Evolutionary conservation across 2,113 vertebrate genomes (phyloP).

Genomic region (Colistium nudipinnis): DNA sequence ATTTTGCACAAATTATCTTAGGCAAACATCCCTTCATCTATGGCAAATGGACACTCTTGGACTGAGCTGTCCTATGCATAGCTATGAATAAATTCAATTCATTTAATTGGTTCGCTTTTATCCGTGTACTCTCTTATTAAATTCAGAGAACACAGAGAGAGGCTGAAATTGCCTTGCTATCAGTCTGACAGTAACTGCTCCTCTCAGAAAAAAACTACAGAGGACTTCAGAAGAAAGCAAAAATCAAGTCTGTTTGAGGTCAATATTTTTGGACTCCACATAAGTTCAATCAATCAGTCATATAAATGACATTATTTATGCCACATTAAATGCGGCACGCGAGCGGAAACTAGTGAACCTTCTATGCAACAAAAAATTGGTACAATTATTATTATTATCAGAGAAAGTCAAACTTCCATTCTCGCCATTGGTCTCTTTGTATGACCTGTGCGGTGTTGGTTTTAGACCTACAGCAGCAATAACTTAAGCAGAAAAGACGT

Average conservation of each 20-base stretch:
- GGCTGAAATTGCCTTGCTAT: conserved; percentile 47
- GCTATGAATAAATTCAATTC: conserved; percentile 1
- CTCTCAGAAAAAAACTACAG: conserved; percentile 14
- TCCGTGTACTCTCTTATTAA: conserved; percentile 6
- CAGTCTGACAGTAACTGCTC: conserved; percentile 3
- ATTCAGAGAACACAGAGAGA: conserved; percentile 31
- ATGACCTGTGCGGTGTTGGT: not conserved
- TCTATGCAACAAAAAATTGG: too few relatives aligned
- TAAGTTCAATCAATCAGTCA: not conserved
- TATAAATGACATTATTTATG: not conserved
- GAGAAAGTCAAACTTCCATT: too few relatives aligned
- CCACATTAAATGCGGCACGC: not conserved
- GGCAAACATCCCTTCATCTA: not conserved
- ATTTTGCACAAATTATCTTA: not conserved
- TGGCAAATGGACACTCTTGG: not conserved
- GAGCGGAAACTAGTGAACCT: too few relatives aligned
- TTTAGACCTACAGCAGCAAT: not conserved
- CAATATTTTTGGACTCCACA: not conserved
- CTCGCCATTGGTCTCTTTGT: too few relatives aligned
- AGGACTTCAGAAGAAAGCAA: conserved; percentile 13
- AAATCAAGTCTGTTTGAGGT: not conserved
- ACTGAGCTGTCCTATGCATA: not conserved
- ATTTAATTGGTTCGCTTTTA: conserved; percentile 30
- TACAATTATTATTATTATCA: too few relatives aligned
- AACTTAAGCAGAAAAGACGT: not conserved